Evolutionary conservation across 2,113 vertebrate genomes (phyloP).

Genomic region (Struthidea cinerea): DNA sequence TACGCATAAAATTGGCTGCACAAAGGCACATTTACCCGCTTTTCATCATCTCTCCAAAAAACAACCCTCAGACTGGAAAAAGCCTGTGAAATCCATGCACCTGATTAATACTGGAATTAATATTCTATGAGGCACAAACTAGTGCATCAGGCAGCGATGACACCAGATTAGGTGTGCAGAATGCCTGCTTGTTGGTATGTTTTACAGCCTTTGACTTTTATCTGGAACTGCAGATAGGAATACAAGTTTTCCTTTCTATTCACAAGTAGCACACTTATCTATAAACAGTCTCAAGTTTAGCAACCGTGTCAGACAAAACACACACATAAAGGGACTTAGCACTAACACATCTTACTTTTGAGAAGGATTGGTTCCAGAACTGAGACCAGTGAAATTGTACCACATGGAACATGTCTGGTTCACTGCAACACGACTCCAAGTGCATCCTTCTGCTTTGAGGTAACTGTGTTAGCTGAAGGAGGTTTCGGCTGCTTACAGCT

Average conservation of each 20-base stretch:
- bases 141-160: background rate
- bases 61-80: background rate
- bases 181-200: background rate
- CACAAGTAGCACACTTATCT: background rate
- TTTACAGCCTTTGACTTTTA: background rate
- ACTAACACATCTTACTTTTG: background rate
- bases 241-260: background rate
- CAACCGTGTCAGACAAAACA: background rate
- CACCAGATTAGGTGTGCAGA: background rate
- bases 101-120: background rate
- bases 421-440: background rate
- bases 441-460: background rate
- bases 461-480: background rate
- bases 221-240: background rate
- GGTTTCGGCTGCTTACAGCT: background rate
- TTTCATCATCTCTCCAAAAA: background rate
- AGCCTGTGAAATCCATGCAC: background rate
- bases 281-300: background rate
- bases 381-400: background rate
- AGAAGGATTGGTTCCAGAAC: background rate
- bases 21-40: background rate
- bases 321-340: fast-evolving
- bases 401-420: background rate
- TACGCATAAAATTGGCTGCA: background rate
- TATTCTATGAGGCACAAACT: background rate